phyloP scores from a whole-genome alignment of 2,113 vertebrate genomes.

The Bubo bubo region DNA sequence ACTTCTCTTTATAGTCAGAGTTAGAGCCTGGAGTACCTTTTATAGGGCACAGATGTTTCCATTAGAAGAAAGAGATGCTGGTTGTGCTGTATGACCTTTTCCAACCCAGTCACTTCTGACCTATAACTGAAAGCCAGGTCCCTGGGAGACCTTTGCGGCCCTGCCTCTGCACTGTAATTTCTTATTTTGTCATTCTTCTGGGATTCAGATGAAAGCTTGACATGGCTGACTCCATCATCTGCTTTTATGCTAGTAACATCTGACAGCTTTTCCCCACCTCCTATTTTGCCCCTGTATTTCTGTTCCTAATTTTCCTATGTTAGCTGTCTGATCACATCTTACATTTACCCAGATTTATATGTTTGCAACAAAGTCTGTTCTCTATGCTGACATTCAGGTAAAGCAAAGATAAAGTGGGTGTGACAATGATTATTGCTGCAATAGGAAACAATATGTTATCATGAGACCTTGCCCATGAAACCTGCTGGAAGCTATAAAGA shows the following conservation, averaged over 20 bases:
- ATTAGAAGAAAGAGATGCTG: slow-evolving; percentile 21
- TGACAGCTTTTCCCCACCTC: slow-evolving; percentile 37
- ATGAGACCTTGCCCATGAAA: neutral
- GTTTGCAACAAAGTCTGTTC: slow-evolving; percentile 17
- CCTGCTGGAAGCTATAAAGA: neutral
- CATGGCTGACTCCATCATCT: neutral
- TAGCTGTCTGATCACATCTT: slow-evolving; percentile 44
- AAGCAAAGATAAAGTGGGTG: neutral
- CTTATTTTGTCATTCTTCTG: slow-evolving; percentile 41
- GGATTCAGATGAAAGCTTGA: slow-evolving; percentile 33
- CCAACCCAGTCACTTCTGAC: slow-evolving; percentile 21
- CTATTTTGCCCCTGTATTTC: neutral
- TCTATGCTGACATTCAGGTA: slow-evolving; percentile 11
- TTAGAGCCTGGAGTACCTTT: slow-evolving; percentile 37
- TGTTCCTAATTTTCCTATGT: slow-evolving; percentile 29
- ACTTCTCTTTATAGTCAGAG: slow-evolving; percentile 19
- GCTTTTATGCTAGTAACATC: neutral
- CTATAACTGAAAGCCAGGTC: slow-evolving; percentile 36
- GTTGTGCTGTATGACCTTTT: slow-evolving; percentile 44
- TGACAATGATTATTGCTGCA: neutral
- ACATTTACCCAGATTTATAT: slow-evolving; percentile 17
- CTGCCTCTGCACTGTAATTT: slow-evolving; percentile 21
- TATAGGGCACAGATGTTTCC: slow-evolving; percentile 56
- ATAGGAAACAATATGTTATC: neutral
- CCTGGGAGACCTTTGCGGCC: slow-evolving; percentile 30